Conservation (phyloP, 2,888 invertebrate genomes). For the Apantesis nais region DNA sequence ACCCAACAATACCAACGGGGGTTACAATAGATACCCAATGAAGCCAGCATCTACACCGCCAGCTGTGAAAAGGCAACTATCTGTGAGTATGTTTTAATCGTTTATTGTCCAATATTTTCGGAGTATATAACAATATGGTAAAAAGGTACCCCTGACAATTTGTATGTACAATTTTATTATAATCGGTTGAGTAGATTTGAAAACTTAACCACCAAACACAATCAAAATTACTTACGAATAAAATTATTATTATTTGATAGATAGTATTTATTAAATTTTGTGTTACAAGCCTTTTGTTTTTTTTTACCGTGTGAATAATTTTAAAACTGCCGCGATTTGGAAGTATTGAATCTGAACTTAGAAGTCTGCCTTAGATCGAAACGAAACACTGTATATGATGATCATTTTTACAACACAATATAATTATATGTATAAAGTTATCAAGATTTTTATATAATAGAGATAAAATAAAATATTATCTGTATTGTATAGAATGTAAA, state of each 20-base stretch:
- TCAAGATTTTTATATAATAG: too few relatives aligned
- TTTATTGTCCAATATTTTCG: not conserved
- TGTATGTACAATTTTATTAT: too few relatives aligned
- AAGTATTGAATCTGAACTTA: not conserved
- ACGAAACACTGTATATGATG: too few relatives aligned
- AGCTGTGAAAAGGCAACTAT: slow-evolving; percentile 93
- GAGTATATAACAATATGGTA: not conserved
- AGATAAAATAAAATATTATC: not conserved
- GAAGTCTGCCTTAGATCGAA: too few relatives aligned
- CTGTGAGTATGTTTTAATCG: slow-evolving; percentile 74
- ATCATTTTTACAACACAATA: too few relatives aligned
- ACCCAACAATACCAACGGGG: slow-evolving; percentile 82
- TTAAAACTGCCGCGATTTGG: not conserved
- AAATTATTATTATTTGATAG: too few relatives aligned
- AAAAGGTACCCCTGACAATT: too few relatives aligned
- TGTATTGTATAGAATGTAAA: not conserved
- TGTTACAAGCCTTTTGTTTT: not conserved
- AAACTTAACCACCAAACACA: too few relatives aligned
- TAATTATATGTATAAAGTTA: too few relatives aligned
- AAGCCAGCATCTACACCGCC: slow-evolving; percentile 93
- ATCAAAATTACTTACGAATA: too few relatives aligned
- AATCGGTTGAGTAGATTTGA: too few relatives aligned
- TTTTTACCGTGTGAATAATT: not conserved
- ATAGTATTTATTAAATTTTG: too few relatives aligned
- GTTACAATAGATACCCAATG: slow-evolving; percentile 80